Evolutionary conservation across 2,113 vertebrate genomes (phyloP), one percentile per base, ranked within the genome.

Genomic region (Istiophorus platypterus): DNA sequence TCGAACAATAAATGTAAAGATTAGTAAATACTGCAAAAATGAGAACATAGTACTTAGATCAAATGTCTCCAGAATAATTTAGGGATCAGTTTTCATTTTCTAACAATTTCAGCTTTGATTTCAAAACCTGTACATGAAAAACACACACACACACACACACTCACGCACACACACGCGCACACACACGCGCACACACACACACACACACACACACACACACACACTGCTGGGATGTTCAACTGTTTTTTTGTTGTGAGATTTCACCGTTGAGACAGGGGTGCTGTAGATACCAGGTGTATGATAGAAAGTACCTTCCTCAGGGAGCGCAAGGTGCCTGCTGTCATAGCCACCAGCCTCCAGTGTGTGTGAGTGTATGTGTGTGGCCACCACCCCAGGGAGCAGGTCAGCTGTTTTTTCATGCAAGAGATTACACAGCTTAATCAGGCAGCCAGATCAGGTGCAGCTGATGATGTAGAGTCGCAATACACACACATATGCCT

Each of bases 391-490:
- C 82, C 94, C 81, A 88, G 93, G 95, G 95, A 96, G 94, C 95
- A 86, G 95, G 95, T 97, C 96, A 96, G 96, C 95, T 96, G 96
- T 95, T 97, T 96, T 96, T 96, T 94, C 89, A 89, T 89, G 84
- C 93, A 93, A 88, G 92, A 96, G 97, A 97, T 98, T 97, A 97
- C 96, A 93, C 94, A 95, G 96, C 95, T 97, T 98, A 97, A 97
- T 98, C 96, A 98, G 96, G 94, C 95, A 93, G 92, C 95, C 89
- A 91, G 93, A 93, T 96, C 95, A 95, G 95, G 95, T 95, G 94
- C 97, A 98, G 96, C 96, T 97, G 96, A 98, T 97, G 96, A 96
- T 70, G 72, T 95, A 47, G 24, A 95, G 94, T 88, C 93, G 95
- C 95, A 95, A 94, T 94, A 17, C 31, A 57, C 59, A 51, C 63